These are phyloP conservation scores for Coelopa pilipes DNA, from an alignment of 2,888 invertebrate genomes.

Conservation along the genomic window DNA sequence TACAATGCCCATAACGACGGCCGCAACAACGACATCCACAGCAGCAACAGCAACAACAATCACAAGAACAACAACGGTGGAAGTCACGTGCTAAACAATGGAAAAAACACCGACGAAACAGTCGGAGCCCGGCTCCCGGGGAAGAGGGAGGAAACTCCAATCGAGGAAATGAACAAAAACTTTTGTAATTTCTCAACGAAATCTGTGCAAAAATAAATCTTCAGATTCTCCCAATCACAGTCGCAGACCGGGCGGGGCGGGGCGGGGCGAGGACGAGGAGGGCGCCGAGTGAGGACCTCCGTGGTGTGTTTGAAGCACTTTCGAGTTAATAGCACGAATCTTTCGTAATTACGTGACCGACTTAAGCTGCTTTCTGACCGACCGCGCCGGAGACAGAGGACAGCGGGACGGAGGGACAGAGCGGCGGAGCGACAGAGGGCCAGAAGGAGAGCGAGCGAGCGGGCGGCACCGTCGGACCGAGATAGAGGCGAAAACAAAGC, in stretches of 20 bases:
- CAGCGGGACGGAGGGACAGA: neutral
- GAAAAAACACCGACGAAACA: constrained; percentile 12
- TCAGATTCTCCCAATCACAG: constrained; percentile 31
- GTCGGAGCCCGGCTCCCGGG: neutral
- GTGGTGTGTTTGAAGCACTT: constrained; percentile 14
- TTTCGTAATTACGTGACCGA: constrained; percentile 49
- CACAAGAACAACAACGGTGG: constrained; percentile 1
- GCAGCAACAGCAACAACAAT: constrained; percentile 6
- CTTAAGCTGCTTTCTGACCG: constrained; percentile 28
- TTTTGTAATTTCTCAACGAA: constrained; percentile 34
- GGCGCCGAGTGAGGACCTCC: neutral
- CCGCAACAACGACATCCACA: neutral
- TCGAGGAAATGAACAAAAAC: constrained; percentile 32
- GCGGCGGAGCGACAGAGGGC: neutral
- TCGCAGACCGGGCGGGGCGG: neutral
- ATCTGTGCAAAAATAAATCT: constrained; percentile 33
- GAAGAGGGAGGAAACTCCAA: constrained; percentile 23
- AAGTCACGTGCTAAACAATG: constrained; percentile 39
- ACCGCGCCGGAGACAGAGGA: constrained; percentile 17
- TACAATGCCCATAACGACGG: constrained; percentile 6
- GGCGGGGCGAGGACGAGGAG: neutral
- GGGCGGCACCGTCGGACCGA: neutral
- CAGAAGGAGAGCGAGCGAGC: neutral
- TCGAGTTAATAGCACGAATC: constrained; percentile 47
- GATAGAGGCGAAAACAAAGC: neutral